Conservation (phyloP, 2,888 invertebrate genomes). For the Mechanitis messenoides region DNA sequence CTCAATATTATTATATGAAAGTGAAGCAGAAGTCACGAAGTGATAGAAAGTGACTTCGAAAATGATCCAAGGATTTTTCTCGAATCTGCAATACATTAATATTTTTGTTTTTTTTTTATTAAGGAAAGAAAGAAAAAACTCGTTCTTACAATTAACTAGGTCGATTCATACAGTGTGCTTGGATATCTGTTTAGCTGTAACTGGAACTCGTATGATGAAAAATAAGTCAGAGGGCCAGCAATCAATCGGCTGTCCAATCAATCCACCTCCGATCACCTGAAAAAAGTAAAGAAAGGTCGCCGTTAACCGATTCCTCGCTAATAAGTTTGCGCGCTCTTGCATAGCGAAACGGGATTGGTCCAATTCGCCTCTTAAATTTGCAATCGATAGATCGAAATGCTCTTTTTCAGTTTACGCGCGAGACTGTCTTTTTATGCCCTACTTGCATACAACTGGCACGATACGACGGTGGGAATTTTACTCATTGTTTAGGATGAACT, state of each 20-base stretch:
- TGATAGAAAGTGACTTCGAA: too few species aligned
- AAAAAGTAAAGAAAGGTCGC: slow-evolving; percentile 65
- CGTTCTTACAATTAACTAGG: not conserved
- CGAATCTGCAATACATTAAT: too few species aligned
- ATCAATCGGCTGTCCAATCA: slow-evolving; percentile 62
- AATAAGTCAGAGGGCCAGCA: slow-evolving; percentile 58
- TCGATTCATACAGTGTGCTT: not conserved
- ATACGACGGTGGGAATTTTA: not conserved
- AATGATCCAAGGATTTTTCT: too few species aligned
- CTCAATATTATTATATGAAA: too few species aligned
- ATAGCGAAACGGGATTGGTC: slow-evolving; percentile 65
- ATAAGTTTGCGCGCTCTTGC: slow-evolving; percentile 58
- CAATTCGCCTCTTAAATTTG: slow-evolving; percentile 57
- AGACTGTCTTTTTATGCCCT: slow-evolving; percentile 27
- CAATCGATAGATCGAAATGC: slow-evolving; percentile 53
- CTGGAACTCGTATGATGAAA: slow-evolving; percentile 36
- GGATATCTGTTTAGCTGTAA: slow-evolving; percentile 16
- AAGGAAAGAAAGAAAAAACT: not conserved
- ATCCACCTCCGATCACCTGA: slow-evolving; percentile 56
- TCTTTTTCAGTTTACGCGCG: slow-evolving; percentile 26
- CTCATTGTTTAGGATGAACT: not conserved
- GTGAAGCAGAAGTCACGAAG: too few species aligned
- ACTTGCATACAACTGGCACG: slow-evolving; percentile 17
- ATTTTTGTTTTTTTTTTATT: not conserved
- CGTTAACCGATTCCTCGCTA: slow-evolving; percentile 46